These are phyloP conservation scores for Arvicanthis niloticus DNA, from an alignment of 2,113 vertebrate species.

Conservation along the genomic window DNA sequence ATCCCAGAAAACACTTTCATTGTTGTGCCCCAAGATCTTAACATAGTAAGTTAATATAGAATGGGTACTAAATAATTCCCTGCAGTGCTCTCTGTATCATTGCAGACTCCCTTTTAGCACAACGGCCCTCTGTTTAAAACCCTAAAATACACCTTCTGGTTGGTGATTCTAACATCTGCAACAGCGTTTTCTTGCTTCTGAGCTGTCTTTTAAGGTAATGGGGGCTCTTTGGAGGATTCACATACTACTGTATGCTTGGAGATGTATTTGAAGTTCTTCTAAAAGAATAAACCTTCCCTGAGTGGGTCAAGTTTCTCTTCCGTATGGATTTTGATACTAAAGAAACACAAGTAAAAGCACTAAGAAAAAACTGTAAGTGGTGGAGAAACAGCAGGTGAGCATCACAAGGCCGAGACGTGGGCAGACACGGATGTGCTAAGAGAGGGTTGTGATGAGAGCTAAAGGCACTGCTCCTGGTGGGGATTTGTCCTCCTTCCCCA, in stretches of 20 bases:
- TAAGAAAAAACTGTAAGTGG: not conserved
- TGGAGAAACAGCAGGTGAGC: not conserved
- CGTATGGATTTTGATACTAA: not conserved
- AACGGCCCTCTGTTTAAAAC: constrained; percentile 8
- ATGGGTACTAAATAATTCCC: not conserved
- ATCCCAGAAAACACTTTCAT: not conserved
- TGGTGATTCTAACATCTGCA: not conserved
- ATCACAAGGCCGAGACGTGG: not conserved
- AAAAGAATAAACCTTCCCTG: not conserved
- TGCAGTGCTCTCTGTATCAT: not conserved
- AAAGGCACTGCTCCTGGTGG: not conserved
- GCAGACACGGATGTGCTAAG: not conserved
- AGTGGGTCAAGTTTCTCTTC: not conserved
- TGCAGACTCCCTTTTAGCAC: not conserved
- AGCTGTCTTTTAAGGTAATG: constrained; percentile 4
- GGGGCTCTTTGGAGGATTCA: not conserved
- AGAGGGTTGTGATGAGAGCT: not conserved
- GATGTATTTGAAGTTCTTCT: not conserved
- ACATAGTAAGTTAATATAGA: not conserved
- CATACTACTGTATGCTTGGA: not conserved
- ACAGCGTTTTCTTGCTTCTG: not conserved
- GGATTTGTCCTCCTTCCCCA: not conserved
- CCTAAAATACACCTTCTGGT: not conserved
- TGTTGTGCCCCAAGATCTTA: not conserved
- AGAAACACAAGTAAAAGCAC: not conserved